Percentiles rank a stretch among this genome's conserved stretches.
Evolutionary conservation across 2,888 invertebrate genomes (phyloP).

Genomic region (Tupiocoris notatus): DNA sequence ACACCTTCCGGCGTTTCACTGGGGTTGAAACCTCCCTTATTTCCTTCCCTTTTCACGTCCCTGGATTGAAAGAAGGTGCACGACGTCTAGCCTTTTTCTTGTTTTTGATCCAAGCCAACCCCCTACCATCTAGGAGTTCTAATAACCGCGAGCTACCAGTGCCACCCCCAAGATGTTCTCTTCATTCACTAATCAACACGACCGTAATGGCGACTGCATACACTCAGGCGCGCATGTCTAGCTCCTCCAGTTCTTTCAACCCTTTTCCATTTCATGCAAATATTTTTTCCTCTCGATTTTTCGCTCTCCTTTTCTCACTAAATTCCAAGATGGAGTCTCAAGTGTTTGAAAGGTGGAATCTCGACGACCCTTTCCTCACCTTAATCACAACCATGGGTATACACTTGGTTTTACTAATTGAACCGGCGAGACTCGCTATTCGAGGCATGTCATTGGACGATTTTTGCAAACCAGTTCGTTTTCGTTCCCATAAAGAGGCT

Average conservation of each 20-base stretch:
- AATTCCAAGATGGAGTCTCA: slow-evolving; percentile 22
- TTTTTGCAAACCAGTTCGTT: slow-evolving; percentile 38
- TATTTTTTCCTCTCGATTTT: slow-evolving; percentile 28
- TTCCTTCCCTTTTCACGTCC: neutral
- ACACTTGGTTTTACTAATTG: too few relatives aligned
- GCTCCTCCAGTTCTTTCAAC: slow-evolving; percentile 4
- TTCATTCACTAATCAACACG: neutral
- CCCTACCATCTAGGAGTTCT: neutral
- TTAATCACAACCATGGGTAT: neutral
- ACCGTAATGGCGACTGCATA: slow-evolving; percentile 38
- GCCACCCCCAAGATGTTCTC: neutral
- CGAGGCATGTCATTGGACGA: slow-evolving; percentile 14
- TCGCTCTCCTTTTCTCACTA: slow-evolving; percentile 12
- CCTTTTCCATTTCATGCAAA: slow-evolving; percentile 29
- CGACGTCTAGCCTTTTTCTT: neutral
- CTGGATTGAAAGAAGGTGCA: neutral
- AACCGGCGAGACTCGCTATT: slow-evolving; percentile 11
- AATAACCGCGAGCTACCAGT: neutral
- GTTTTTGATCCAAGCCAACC: neutral
- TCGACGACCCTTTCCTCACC: neutral
- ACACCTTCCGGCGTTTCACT: neutral
- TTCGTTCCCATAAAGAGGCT: slow-evolving; percentile 5
- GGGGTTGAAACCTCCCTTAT: too few relatives aligned
- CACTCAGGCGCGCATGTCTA: slow-evolving; percentile 34
- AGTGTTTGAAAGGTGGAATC: slow-evolving; percentile 6